phyloP scores from a whole-genome alignment of 35 echinoderm and acorn worm species.

The Apostichopus parvimensis region DNA sequence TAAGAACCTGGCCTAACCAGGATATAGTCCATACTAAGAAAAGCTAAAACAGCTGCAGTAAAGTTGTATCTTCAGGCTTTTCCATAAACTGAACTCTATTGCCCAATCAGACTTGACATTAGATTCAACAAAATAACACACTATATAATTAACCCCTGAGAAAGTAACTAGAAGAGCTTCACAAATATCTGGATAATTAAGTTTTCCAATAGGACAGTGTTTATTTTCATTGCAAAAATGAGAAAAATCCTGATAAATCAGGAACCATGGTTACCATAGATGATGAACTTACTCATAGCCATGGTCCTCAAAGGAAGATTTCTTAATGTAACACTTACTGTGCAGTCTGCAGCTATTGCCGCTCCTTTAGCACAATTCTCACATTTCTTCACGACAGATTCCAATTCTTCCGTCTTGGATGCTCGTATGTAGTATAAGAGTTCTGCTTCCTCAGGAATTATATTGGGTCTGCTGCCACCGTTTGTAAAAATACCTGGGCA shows the following conservation, averaged over 20 bases:
- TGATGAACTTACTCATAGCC: not conserved
- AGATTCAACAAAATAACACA: too few species aligned
- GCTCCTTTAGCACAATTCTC: slow-evolving; percentile 71
- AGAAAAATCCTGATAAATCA: too few species aligned
- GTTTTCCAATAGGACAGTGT: not conserved
- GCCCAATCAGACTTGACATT: too few species aligned
- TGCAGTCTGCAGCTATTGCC: slow-evolving; percentile 71
- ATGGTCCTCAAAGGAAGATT: not conserved
- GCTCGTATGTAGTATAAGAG: slow-evolving; percentile 69
- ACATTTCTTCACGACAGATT: slow-evolving; percentile 62
- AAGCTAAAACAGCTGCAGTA: too few species aligned
- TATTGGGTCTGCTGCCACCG: slow-evolving; percentile 68
- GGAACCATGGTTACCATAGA: too few species aligned
- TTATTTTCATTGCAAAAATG: too few species aligned
- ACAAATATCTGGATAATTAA: not conserved
- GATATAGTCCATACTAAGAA: too few species aligned
- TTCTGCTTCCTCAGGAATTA: slow-evolving; percentile 82
- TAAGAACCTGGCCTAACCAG: too few species aligned
- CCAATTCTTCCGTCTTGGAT: slow-evolving; percentile 51
- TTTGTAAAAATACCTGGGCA: slow-evolving; percentile 64
- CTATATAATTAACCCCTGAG: too few species aligned
- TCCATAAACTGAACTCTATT: too few species aligned
- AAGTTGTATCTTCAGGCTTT: too few species aligned
- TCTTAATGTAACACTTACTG: slow-evolving; percentile 47
- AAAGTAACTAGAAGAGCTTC: too few species aligned